phyloP scores from a whole-genome alignment of 2,888 invertebrate species.

The Mantis religiosa region DNA sequence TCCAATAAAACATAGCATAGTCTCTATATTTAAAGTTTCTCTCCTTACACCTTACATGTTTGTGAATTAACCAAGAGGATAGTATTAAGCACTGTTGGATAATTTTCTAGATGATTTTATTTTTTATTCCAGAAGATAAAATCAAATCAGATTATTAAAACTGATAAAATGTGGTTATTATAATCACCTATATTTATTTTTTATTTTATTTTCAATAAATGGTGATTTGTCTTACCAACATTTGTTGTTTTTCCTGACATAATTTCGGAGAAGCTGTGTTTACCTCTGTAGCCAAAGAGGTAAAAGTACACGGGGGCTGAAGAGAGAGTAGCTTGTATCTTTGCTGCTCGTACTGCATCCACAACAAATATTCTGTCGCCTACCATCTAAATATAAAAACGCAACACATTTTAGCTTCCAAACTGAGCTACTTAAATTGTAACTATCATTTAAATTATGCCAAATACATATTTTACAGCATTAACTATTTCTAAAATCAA shows the following conservation, averaged over 20 bases:
- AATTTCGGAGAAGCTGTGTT: constrained; percentile 53
- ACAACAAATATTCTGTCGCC: constrained; percentile 61
- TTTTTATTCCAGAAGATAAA: no score
- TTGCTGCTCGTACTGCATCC: constrained; percentile 56
- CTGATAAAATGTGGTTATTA: neutral
- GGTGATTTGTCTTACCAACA: constrained; percentile 48
- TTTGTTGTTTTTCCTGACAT: constrained; percentile 51
- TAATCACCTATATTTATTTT: no score
- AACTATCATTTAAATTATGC: no score
- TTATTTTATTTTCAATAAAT: no score
- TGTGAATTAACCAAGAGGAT: no score
- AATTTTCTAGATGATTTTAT: no score
- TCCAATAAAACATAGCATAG: no score
- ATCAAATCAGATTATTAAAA: neutral
- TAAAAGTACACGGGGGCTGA: constrained; percentile 61
- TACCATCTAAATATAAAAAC: constrained; percentile 49
- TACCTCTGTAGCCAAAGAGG: constrained; percentile 58
- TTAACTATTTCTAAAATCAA: no score
- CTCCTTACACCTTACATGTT: no score
- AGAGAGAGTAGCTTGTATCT: constrained; percentile 53
- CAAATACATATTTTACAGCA: no score
- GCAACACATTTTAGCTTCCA: neutral
- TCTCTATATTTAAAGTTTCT: no score
- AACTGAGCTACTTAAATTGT: neutral
- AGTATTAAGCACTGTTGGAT: no score